Base-by-base conservation (phyloP, 2,113 vertebrate genomes). In the Dromas ardeola region DNA sequence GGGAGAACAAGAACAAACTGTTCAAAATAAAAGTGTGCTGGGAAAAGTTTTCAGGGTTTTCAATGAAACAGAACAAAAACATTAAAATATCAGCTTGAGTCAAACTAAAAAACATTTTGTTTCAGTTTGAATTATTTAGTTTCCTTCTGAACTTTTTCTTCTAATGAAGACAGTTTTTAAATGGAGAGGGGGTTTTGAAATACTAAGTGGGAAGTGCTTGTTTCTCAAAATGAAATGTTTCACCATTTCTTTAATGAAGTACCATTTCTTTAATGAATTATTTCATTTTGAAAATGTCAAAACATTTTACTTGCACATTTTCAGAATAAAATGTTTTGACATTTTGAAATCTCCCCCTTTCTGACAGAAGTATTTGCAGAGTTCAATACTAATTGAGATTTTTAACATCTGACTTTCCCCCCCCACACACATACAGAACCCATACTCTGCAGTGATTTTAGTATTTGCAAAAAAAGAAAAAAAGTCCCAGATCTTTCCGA, bases 281-380 rank as follows among this genome's bases (percentile, higher is more conserved):
- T 47, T 94, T 77, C 1, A 42, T 88, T 97, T 65, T 86, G 36
- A 81, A 91, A 88, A 93, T 81, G 80, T 88, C 67, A 97, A 91
- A 97, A 86, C 4, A 62, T 91, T 95, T 88, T 86, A 61, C 36
- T 88, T 73, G 18, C 21, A 43, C 1, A 0, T 56, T 86, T 93
- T 88, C 58, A 47, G 23, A 86, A 49, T 43, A 83, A 82, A 88
- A 72, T 76, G 5, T 55, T 88, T 83, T 96, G 86, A 86, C 40
- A 83, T 70, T 91, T 91, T 86, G 40, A 88, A 69, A 58, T 56
- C 7, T 80, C 27, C 32, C 21, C 1, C 0, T 65, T 80, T 83
- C 59, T 83, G 49, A 69, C 22, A 50, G 70, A 88, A 86, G 3
- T 76, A 69, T 80, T 80, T 80, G 11, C 4, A 55, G n/a, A 63